A percentile compares a stretch with the other conserved stretches of the same genome.
phyloP scores from a whole-genome alignment of 2,113 vertebrate species.

The Monarcha castaneiventris region DNA sequence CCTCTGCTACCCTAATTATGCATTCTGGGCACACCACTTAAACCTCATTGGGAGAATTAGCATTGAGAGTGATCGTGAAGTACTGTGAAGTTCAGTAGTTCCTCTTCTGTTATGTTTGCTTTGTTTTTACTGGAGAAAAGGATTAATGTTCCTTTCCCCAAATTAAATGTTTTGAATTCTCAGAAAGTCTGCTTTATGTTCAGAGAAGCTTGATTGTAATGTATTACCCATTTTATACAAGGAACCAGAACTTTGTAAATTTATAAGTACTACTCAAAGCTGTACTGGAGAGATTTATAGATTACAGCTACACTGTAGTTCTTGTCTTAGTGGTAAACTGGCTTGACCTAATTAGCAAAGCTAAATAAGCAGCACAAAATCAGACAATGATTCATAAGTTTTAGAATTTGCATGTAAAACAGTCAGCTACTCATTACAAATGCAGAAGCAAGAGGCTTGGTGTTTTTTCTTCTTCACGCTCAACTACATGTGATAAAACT shows the following conservation, averaged over 20 bases:
- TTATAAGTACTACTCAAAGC: neutral
- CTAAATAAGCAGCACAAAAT: conserved; percentile 51
- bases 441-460: neutral
- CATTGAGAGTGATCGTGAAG: conserved; percentile 1
- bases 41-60: conserved; percentile 24
- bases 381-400: conserved; percentile 60
- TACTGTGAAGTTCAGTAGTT: conserved; percentile 26
- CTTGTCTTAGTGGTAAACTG: conserved; percentile 51
- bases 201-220: neutral
- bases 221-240: neutral
- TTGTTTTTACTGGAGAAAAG: conserved; percentile 35
- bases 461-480: conserved; percentile 51
- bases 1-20: conserved; percentile 14
- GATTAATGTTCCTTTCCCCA: neutral
- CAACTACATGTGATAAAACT: conserved; percentile 59
- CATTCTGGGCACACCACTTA: conserved; percentile 17
- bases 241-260: conserved; percentile 2
- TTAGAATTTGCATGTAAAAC: conserved; percentile 62
- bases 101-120: conserved; percentile 31
- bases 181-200: neutral
- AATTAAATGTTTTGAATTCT: neutral
- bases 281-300: conserved; percentile 13
- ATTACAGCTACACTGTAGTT: conserved; percentile 13
- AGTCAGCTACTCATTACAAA: conserved; percentile 50
- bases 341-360: conserved; percentile 60